Evolutionary conservation across 1,140 invertebrate genomes (phyloP).

Genomic region (Cherax quadricarinatus): DNA sequence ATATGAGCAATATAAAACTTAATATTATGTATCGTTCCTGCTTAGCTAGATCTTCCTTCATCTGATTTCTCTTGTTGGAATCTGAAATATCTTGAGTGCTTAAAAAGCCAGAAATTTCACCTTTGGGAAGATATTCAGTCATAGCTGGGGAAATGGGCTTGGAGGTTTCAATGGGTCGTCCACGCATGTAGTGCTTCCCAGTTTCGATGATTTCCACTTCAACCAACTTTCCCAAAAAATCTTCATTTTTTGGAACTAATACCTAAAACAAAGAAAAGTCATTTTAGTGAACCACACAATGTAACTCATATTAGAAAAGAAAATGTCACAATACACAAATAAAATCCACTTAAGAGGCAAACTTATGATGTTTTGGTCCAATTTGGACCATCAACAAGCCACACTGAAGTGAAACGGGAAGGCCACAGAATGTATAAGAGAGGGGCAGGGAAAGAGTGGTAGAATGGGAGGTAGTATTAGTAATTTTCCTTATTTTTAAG

Average conservation of each 20-base stretch:
- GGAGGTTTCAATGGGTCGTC: slow-evolving; percentile 79
- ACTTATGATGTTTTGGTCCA: too few relatives aligned
- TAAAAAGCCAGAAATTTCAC: slow-evolving; percentile 48
- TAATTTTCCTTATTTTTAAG: too few relatives aligned
- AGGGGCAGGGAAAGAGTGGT: too few relatives aligned
- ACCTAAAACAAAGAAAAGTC: slow-evolving; percentile 78
- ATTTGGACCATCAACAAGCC: too few relatives aligned
- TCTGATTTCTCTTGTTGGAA: not conserved
- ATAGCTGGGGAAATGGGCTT: slow-evolving; percentile 48
- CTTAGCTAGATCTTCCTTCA: slow-evolving; percentile 53
- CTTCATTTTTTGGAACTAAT: slow-evolving; percentile 86
- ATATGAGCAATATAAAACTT: slow-evolving; percentile 67
- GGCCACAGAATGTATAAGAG: too few relatives aligned
- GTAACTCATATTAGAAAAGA: too few relatives aligned
- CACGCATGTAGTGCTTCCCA: slow-evolving; percentile 91
- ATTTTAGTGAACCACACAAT: not conserved
- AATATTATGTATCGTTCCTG: slow-evolving; percentile 70
- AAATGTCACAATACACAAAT: too few relatives aligned
- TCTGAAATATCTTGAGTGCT: not conserved
- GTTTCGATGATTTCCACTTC: slow-evolving; percentile 86
- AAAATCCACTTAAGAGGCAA: too few relatives aligned
- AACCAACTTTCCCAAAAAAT: slow-evolving; percentile 89
- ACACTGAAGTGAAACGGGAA: too few relatives aligned
- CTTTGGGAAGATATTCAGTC: slow-evolving; percentile 47
- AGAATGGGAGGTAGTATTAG: too few relatives aligned